Evolutionary conservation across 2,888 invertebrate species (phyloP), one percentile per base, ranked within the genome.

Genomic region (Achlya flavicornis): DNA sequence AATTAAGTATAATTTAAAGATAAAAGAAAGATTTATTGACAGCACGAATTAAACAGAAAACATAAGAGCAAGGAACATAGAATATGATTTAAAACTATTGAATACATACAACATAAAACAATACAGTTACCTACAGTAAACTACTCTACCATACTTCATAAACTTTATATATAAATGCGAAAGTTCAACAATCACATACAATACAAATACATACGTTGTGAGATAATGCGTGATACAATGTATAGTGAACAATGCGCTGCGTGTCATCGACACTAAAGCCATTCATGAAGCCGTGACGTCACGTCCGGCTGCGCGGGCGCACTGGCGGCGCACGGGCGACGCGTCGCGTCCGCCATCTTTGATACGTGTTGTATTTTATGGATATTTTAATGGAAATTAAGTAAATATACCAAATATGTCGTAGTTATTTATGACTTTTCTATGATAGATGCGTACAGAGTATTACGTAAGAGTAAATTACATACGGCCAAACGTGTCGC

Each of bases 231-330:
- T n/a, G n/a, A n/a, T 46, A 46, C 46, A 46, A 46, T 46, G 61
- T 67, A 59, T 66, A 66, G 46, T 57, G 73, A 68, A 81, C 82
- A 81, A 74, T 77, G 80, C 73, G 73, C 64, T 71, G 63, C 66
- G 81, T 80, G 86, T 85, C 86, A 84, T 81, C 84, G 86, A 86
- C 86, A 84, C 80, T 74, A 69, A 62, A 73, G 84, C 79, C 83
- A 80, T 82, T 80, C 81, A 78, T 79, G 80, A 78, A 75, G 74
- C 64, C 69, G 68, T 81, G 79, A 79, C 81, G 84, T 83, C 84
- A 84, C 81, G 66, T 84, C 85, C 85, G 81, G 72, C 66, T 72
- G 77, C 79, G 80, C 81, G 61, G 61, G 75, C 81, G 81, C 81
- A 77, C 4, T 41, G 41, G 12, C 66, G 65, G 69, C 66, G 66